Evolutionary conservation across 2,888 invertebrate species (phyloP).

Genomic region (Cerastis leucographa): DNA sequence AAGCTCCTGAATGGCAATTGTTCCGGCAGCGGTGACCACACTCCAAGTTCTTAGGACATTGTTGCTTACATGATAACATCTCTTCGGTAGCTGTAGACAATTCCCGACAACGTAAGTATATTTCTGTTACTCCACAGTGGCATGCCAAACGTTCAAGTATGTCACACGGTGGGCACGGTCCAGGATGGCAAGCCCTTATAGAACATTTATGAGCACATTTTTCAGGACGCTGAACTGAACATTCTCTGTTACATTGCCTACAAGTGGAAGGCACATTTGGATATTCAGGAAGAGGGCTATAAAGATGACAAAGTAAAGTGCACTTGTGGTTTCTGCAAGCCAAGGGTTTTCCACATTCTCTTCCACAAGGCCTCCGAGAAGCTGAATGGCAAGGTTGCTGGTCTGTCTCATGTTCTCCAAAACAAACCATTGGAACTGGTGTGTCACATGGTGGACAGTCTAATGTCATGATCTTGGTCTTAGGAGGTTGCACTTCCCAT

Average conservation of each 20-base stretch:
- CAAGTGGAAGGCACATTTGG: slow-evolving; percentile 87
- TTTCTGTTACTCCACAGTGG: slow-evolving; percentile 95
- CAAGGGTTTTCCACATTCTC: slow-evolving; percentile 93
- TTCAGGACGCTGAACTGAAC: slow-evolving; percentile 91
- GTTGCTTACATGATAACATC: slow-evolving; percentile 93
- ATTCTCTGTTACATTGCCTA: slow-evolving; percentile 88
- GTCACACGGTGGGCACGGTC: slow-evolving; percentile 94
- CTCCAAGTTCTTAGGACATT: slow-evolving; percentile 95
- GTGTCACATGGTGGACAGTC: slow-evolving; percentile 94
- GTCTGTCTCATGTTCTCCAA: slow-evolving; percentile 93
- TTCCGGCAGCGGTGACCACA: slow-evolving; percentile 96
- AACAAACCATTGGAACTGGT: slow-evolving; percentile 93
- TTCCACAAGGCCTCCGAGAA: slow-evolving; percentile 94
- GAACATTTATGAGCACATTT: slow-evolving; percentile 95
- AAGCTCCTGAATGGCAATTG: slow-evolving; percentile 94
- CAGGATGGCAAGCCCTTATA: slow-evolving; percentile 93
- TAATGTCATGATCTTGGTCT: slow-evolving; percentile 88
- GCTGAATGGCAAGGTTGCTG: slow-evolving; percentile 93
- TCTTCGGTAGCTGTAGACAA: slow-evolving; percentile 90
- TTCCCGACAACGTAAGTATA: slow-evolving; percentile 94
- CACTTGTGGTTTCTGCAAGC: slow-evolving; percentile 95
- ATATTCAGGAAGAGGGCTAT: slow-evolving; percentile 73
- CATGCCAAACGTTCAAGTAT: slow-evolving; percentile 93
- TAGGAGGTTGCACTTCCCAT: slow-evolving; percentile 91
- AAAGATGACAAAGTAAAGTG: slow-evolving; percentile 92